Conservation (phyloP, 2,888 invertebrate genomes). For the Ennomos quercinarius region DNA sequence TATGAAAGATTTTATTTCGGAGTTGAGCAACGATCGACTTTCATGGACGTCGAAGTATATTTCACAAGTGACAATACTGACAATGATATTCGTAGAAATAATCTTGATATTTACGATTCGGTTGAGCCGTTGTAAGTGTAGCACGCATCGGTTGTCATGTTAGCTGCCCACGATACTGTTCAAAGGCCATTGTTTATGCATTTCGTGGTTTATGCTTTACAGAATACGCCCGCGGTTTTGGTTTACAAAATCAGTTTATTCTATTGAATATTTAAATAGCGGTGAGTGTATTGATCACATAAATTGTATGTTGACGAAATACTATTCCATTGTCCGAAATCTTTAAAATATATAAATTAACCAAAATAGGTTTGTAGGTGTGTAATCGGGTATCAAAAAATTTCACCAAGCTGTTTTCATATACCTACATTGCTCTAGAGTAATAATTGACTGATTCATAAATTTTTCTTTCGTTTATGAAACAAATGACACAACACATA, state of each 20-base stretch:
- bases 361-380: too few species aligned
- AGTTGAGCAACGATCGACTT: slow-evolving; percentile 37
- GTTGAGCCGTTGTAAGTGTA: slow-evolving; percentile 63
- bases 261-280: slow-evolving; percentile 34
- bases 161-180: slow-evolving; percentile 74
- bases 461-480: too few species aligned
- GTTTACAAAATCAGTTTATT: slow-evolving; percentile 29
- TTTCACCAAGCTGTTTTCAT: too few species aligned
- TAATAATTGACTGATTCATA: too few species aligned
- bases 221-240: slow-evolving; percentile 54
- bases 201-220: slow-evolving; percentile 65
- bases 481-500: background rate
- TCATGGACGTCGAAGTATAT: slow-evolving; percentile 49
- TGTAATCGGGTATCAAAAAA: too few species aligned
- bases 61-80: slow-evolving; percentile 45
- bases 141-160: slow-evolving; percentile 65
- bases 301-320: slow-evolving; percentile 12
- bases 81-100: slow-evolving; percentile 46
- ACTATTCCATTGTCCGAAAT: too few species aligned
- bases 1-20: slow-evolving; percentile 11
- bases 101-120: slow-evolving; percentile 61
- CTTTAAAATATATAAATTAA: too few species aligned
- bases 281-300: slow-evolving; percentile 30
- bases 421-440: too few species aligned
- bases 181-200: slow-evolving; percentile 74